Base-by-base conservation (phyloP, 2,888 invertebrate genomes). In the Leptogaster cylindrica region DNA sequence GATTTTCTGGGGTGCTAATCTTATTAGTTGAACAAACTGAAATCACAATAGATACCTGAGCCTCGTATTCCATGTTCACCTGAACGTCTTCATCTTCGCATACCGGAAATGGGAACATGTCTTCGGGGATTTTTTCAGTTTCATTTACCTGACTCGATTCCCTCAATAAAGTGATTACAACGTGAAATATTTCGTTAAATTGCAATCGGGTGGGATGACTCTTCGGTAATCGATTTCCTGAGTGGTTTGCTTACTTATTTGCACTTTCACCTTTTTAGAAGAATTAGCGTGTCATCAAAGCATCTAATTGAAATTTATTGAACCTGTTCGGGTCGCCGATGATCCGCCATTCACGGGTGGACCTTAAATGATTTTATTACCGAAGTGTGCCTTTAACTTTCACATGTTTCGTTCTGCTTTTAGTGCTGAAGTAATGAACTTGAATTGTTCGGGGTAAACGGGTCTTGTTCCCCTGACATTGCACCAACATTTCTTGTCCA, bases 261-360 rank as follows among this genome's bases (percentile, higher is more conserved):
- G 52, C 52, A 52, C 52, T 52, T 52, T 52, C 52, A 52, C 52
- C 58, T 58, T 41, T 23, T 4, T 39, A 14, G 41, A 14, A 18
- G 12, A 41, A 25, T 58, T 25, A 58, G 14, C 39, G 58, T 58
- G 39, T 58, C 58, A 58, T 58, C 58, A 36, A 20, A 20, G 58
- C 58, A 58, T 58, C 58, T 58, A 58, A 58, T 58, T 58, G 58
- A 58, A 58, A 58, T 58, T 58, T 39, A 58, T 58, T 39, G 41
- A 58, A 58, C 58, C 36, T 41, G 14, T 8, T 23, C 7, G 20
- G 41, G 12, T 14, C 14, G 46, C 12, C 12, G 58, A 58, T 58
- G 58, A 39, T 41, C n/a, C 23, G 58, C 58, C 10, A 36, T 41
- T 58, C 25, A 16, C 33, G 14, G 44, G 10, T 31, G 52, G 18